Evolutionary conservation across 2,888 invertebrate genomes (phyloP).

Genomic region (Meteorus colon): DNA sequence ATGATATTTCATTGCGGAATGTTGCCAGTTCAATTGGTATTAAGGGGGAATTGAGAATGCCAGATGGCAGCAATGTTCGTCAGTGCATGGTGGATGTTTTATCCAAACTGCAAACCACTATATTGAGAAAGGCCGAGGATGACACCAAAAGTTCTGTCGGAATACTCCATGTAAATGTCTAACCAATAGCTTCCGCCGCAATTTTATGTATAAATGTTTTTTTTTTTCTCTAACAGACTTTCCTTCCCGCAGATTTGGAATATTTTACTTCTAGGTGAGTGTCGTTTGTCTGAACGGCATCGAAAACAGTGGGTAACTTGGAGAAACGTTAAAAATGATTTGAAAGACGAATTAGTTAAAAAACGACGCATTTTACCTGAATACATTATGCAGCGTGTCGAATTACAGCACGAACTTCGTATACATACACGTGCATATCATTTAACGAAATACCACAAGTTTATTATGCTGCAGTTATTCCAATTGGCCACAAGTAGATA

Average conservation of each 20-base stretch:
- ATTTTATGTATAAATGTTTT: neutral
- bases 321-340: slow-evolving; percentile 77
- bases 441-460: slow-evolving; percentile 78
- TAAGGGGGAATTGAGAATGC: slow-evolving; percentile 73
- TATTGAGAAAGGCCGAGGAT: slow-evolving; percentile 82
- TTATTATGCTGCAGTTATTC: slow-evolving; percentile 78
- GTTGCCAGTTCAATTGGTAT: slow-evolving; percentile 62
- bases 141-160: slow-evolving; percentile 84
- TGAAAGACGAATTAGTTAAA: slow-evolving; percentile 79
- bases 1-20: slow-evolving; percentile 58
- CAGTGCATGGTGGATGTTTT: slow-evolving; percentile 78
- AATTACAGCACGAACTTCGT: slow-evolving; percentile 65
- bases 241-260: slow-evolving; percentile 80
- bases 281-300: slow-evolving; percentile 75
- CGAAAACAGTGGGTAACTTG: slow-evolving; percentile 81
- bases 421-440: slow-evolving; percentile 72
- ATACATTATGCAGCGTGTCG: slow-evolving; percentile 57
- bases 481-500: slow-evolving; percentile 80
- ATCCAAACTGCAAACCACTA: slow-evolving; percentile 78
- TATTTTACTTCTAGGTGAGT: slow-evolving; percentile 77
- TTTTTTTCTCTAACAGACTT: neutral
- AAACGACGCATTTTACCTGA: slow-evolving; percentile 75
- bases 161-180: slow-evolving; percentile 73
- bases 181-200: neutral
- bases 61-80: slow-evolving; percentile 83